Conservation (phyloP, 2,113 vertebrate species). For the Periophthalmus modestus region DNA sequence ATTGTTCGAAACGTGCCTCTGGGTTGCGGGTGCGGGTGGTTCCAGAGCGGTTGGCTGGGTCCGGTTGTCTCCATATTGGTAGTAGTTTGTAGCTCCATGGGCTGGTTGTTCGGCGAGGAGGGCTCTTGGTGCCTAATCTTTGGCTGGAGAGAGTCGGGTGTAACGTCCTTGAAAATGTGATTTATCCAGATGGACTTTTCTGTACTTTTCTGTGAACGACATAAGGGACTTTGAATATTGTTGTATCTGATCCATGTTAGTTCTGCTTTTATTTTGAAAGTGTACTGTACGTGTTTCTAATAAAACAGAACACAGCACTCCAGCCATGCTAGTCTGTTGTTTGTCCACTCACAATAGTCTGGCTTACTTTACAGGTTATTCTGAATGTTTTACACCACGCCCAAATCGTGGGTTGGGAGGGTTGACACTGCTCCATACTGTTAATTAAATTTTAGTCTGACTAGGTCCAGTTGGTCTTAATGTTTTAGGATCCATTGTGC, state of each 20-base stretch:
- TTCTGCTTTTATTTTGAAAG: slow-evolving; percentile 83
- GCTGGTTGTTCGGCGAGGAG: slow-evolving; percentile 74
- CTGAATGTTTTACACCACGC: too few species aligned
- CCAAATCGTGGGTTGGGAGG: too few species aligned
- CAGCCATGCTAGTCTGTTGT: background rate
- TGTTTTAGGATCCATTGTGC: too few species aligned
- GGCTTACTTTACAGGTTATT: too few species aligned
- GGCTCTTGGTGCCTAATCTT: slow-evolving; percentile 68
- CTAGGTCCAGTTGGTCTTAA: too few species aligned
- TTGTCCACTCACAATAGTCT: background rate
- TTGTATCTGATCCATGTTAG: slow-evolving; percentile 84
- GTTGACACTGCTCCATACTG: too few species aligned
- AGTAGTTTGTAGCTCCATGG: slow-evolving; percentile 77
- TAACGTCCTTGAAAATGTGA: slow-evolving; percentile 69
- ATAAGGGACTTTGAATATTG: slow-evolving; percentile 78
- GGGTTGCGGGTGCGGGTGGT: background rate
- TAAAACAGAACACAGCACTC: slow-evolving; percentile 79
- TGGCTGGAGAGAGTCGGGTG: slow-evolving; percentile 46
- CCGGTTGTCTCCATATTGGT: slow-evolving; percentile 80
- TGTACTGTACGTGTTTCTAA: slow-evolving; percentile 88
- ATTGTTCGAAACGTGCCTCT: too few species aligned
- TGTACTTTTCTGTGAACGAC: slow-evolving; percentile 78
- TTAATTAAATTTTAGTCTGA: too few species aligned
- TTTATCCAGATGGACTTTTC: slow-evolving; percentile 78
- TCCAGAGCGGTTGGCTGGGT: slow-evolving; percentile 71